Conservation (phyloP, 2,797 vertebrate genomes). For the Toxotes lorentzi region DNA sequence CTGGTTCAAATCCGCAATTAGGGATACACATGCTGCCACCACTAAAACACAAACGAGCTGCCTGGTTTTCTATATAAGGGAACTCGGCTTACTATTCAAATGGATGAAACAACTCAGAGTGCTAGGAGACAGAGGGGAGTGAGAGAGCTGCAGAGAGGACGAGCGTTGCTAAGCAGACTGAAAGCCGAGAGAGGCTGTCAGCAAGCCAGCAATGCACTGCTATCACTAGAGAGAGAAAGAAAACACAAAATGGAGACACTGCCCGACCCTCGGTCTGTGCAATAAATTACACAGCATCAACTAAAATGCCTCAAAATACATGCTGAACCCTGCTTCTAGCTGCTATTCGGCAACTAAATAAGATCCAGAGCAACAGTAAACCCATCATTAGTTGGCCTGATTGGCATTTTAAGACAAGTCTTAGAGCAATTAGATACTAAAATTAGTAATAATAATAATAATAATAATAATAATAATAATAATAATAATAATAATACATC, state of each 20-base stretch:
- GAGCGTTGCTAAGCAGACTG: conserved; percentile 83
- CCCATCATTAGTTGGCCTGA: conserved; percentile 3
- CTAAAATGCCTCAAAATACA: conserved; percentile 35
- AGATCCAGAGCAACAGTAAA: conserved; percentile 1
- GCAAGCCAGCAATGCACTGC: conserved; percentile 74
- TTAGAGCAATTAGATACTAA: neutral
- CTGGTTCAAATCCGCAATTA: conserved; percentile 46
- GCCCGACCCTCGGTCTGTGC: conserved; percentile 54
- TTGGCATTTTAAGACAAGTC: conserved; percentile 9
- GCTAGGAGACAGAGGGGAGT: conserved; percentile 75
- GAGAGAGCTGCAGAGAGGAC: conserved; percentile 73
- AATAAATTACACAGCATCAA: conserved; percentile 48
- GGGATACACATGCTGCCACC: neutral
- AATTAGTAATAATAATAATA: too few species aligned
- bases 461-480: too few species aligned
- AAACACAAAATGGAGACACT: conserved; percentile 80
- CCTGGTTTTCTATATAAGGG: conserved; percentile 50
- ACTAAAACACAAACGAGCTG: conserved; percentile 38
- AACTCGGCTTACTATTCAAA: conserved; percentile 60
- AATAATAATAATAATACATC: too few species aligned
- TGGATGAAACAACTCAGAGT: conserved; percentile 66
- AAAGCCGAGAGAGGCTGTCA: conserved; percentile 78
- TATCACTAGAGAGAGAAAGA: conserved; percentile 65
- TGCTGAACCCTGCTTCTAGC: neutral
- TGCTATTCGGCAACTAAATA: neutral